A percentile compares a stretch with the other conserved stretches of the same genome.
Evolutionary conservation across 2,113 vertebrate species (phyloP).

Genomic region (Paracanthobrama guichenoti): DNA sequence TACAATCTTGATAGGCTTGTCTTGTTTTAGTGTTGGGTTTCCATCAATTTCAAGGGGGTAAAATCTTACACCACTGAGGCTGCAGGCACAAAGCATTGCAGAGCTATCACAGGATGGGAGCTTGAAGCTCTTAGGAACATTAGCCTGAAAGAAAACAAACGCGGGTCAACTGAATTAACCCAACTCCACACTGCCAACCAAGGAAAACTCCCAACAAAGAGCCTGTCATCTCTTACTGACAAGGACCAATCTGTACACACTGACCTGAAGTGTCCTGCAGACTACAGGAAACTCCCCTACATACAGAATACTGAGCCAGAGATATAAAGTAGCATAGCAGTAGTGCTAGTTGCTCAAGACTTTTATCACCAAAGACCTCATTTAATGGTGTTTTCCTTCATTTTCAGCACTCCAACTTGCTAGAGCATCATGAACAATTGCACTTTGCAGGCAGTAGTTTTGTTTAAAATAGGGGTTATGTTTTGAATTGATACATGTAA

Average conservation of each 20-base stretch:
- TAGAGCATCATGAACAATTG: not conserved
- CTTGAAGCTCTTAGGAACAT: slow-evolving; percentile 50
- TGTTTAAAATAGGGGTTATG: too few species aligned
- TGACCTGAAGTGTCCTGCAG: slow-evolving; percentile 36
- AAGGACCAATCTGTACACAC: slow-evolving; percentile 38
- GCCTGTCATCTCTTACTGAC: slow-evolving; percentile 37
- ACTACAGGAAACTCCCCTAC: slow-evolving; percentile 31
- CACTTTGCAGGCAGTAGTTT: too few species aligned
- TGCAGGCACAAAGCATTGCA: slow-evolving; percentile 61
- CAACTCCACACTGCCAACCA: slow-evolving; percentile 50
- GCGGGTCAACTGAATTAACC: slow-evolving; percentile 60
- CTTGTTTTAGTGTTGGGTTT: slow-evolving; percentile 60
- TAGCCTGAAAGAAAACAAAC: slow-evolving; percentile 53
- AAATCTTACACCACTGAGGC: slow-evolving; percentile 61
- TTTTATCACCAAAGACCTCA: not conserved
- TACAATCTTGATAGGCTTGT: slow-evolving; percentile 60
- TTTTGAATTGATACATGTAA: not conserved
- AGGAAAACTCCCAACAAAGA: slow-evolving; percentile 33
- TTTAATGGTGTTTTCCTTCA: not conserved
- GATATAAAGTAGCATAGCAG: not conserved
- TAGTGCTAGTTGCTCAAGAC: not conserved
- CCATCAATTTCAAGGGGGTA: slow-evolving; percentile 52
- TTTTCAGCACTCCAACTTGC: not conserved
- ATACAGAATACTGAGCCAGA: not conserved
- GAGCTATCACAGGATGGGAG: slow-evolving; percentile 57